phyloP scores from a whole-genome alignment of 2,888 invertebrate genomes.

The Yponomeuta plumbellus region DNA sequence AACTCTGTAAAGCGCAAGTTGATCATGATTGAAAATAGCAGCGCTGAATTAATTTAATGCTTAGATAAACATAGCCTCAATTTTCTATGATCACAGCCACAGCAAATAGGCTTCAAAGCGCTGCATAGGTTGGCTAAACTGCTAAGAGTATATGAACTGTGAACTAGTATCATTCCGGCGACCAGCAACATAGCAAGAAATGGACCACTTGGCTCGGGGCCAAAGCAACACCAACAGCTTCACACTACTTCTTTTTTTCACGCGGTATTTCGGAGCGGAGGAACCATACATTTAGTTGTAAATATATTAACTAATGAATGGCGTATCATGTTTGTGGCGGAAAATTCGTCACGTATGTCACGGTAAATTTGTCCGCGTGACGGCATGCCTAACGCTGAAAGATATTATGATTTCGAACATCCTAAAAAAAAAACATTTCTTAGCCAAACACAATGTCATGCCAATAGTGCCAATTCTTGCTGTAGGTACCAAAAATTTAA shows the following conservation, averaged over 20 bases:
- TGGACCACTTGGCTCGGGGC: constrained; percentile 61
- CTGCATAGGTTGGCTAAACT: constrained; percentile 52
- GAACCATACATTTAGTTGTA: constrained; percentile 37
- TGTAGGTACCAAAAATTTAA: constrained; percentile 7
- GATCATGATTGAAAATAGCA: background rate
- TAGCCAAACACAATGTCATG: constrained; percentile 31
- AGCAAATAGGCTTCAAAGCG: constrained; percentile 52
- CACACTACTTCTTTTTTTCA: constrained; percentile 42
- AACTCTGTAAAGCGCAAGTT: background rate
- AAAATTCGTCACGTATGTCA: constrained; percentile 59
- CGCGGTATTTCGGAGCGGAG: constrained; percentile 39
- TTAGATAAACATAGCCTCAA: constrained; percentile 53
- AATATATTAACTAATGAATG: constrained; percentile 42
- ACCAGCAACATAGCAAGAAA: constrained; percentile 52
- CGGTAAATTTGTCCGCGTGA: constrained; percentile 56
- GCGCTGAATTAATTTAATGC: constrained; percentile 53
- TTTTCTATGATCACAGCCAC: constrained; percentile 44
- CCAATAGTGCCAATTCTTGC: constrained; percentile 27
- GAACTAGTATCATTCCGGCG: constrained; percentile 62
- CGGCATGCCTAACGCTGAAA: constrained; percentile 54
- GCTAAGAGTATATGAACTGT: constrained; percentile 61
- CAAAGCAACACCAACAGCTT: constrained; percentile 40
- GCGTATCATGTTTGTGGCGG: constrained; percentile 54
- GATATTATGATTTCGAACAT: constrained; percentile 37
- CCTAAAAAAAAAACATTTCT: constrained; percentile 20